Evolutionary conservation across 2,113 vertebrate species (phyloP).

Genomic region (Paraplagusia blochii): DNA sequence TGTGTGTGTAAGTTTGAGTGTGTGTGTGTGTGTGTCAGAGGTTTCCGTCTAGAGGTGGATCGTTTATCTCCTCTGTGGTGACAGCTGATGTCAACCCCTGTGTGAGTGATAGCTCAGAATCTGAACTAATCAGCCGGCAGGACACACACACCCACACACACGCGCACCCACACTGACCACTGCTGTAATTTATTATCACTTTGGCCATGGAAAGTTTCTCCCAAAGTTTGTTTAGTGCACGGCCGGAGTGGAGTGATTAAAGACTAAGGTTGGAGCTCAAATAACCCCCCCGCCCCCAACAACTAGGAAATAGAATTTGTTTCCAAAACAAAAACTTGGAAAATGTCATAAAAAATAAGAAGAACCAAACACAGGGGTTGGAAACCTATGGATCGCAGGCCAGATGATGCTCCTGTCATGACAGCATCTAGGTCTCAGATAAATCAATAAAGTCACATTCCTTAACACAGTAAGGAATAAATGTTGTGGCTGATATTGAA

Average conservation of each 20-base stretch:
- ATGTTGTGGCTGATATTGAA: too few species aligned
- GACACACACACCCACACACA: conserved; percentile 21
- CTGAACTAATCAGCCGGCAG: conserved; percentile 45
- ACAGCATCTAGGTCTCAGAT: too few species aligned
- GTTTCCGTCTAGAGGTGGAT: conserved; percentile 42
- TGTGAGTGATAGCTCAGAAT: conserved; percentile 50
- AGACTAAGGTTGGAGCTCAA: not conserved
- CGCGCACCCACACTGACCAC: conserved; percentile 20
- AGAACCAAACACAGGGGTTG: too few species aligned
- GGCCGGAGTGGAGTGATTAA: not conserved
- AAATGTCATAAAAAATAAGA: too few species aligned
- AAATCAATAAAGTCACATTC: too few species aligned
- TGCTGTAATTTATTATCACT: not conserved
- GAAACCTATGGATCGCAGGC: too few species aligned
- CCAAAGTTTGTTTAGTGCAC: conserved; percentile 5
- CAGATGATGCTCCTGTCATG: too few species aligned
- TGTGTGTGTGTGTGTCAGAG: conserved; percentile 37
- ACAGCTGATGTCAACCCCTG: conserved; percentile 41
- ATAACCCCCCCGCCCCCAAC: too few species aligned
- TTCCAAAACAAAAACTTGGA: too few species aligned
- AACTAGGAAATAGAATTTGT: too few species aligned
- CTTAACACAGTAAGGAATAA: too few species aligned
- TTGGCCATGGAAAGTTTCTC: not conserved
- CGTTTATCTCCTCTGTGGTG: conserved; percentile 47
- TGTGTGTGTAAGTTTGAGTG: conserved; percentile 19